Base-by-base conservation (phyloP, 2,113 vertebrate species). In the Nothocercus nigrocapillus region DNA sequence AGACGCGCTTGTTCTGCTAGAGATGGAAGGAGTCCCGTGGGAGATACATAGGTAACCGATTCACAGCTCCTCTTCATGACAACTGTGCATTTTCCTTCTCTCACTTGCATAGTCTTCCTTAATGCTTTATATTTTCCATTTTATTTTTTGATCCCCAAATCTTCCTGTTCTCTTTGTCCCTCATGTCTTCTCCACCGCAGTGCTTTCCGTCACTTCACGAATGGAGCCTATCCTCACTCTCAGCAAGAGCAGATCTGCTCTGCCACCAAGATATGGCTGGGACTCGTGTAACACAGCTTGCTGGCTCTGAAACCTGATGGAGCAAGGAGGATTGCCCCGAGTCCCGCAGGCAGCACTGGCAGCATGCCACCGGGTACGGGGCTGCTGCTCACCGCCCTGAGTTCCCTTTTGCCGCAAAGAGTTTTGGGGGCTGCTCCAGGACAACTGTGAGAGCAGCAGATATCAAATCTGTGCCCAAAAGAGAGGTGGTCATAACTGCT, bases 201-300 rank as follows among this genome's bases (percentile, higher is more conserved):
- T 32, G 9, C 0, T 53, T 75, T 88, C 82, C 66, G 11, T n/a
- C 53, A 54, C 5, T 75, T 84, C 77, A 67, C 25, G 24, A 24
- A 34, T 32, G 11, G 16, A 21, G 27, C 8, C 54, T 15, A 9
- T 85, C 20, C 11, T 80, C 56, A 63, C 0, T 1, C 10, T 53
- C 8, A 44, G 2, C 5, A 36, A 73, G 13, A 22, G 6, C 5
- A 85, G 19, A 44, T 27, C 4, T 14, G 8, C 30, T 79, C 34
- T 75, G 7, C 12, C 40, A 78, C 63, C 36, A 72, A 78, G 38
- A 7, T 1, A 4, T 77, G 9, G 19, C 44, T 62, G 28, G 13
- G 38, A 4, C 4, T 88, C 54, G 22, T 32, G 12, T 22, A 54
- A 45, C 4, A 4, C 17, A 76, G 9, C 24, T 61, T 78, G 21